A percentile compares a stretch with the other conserved stretches of the same genome.
These are phyloP conservation scores for Lepidotrigona ventralis DNA, from an alignment of 1,140 invertebrate species.

Conservation along the genomic window DNA sequence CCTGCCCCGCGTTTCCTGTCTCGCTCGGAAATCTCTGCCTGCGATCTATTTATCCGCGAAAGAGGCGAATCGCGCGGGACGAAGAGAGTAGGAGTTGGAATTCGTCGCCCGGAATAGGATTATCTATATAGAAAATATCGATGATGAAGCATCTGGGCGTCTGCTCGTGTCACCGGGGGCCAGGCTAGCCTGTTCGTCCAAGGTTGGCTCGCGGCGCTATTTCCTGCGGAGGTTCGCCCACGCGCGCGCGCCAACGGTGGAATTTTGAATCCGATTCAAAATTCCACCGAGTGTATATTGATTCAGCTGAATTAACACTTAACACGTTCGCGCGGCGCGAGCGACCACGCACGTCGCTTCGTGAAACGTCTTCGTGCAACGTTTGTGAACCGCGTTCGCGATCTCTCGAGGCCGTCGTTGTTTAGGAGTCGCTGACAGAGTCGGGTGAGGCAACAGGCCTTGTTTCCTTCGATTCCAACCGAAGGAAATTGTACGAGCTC, in stretches of 20 bases:
- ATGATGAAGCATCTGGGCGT: slow-evolving; percentile 51
- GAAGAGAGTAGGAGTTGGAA: no score
- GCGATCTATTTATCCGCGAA: no score
- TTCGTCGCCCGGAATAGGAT: neutral
- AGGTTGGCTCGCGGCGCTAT: slow-evolving; percentile 51
- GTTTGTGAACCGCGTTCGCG: slow-evolving; percentile 9
- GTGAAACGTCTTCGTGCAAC: slow-evolving; percentile 12
- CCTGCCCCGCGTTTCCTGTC: no score
- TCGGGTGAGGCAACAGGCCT: neutral
- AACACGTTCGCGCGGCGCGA: slow-evolving; percentile 42
- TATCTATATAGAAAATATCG: slow-evolving; percentile 49
- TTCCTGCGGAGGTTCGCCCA: slow-evolving; percentile 56
- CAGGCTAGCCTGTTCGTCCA: slow-evolving; percentile 42
- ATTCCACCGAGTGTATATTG: slow-evolving; percentile 57
- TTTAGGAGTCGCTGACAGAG: slow-evolving; percentile 21
- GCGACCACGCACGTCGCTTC: slow-evolving; percentile 17
- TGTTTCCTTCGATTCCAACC: neutral
- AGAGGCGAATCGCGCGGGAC: no score
- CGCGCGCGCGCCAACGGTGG: slow-evolving; percentile 51
- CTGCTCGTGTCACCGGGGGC: slow-evolving; percentile 51
- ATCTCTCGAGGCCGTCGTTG: slow-evolving; percentile 29
- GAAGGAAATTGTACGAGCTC: slow-evolving; percentile 1
- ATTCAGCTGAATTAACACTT: slow-evolving; percentile 63
- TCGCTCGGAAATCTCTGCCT: no score
- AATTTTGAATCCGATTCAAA: slow-evolving; percentile 57